These are phyloP conservation scores for Illadopsis cleaveri DNA, from an alignment of 2,113 vertebrate genomes.

Conservation along the genomic window DNA sequence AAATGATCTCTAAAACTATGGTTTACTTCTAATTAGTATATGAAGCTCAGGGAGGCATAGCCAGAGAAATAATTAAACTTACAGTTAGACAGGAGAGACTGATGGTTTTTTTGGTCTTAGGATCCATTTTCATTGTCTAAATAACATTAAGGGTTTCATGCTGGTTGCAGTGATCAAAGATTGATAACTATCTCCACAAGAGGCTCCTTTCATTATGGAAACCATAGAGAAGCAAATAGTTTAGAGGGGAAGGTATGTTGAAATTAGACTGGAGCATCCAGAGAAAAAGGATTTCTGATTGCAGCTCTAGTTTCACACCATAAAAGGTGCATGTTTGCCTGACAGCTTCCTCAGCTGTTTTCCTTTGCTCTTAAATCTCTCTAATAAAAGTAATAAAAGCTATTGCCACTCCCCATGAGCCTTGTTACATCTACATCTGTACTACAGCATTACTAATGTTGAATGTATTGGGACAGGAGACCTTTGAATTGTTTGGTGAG, in stretches of 20 bases:
- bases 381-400: neutral
- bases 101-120: neutral
- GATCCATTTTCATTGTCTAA: neutral
- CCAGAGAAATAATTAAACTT: neutral
- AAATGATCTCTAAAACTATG: neutral
- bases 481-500: neutral
- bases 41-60: neutral
- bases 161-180: neutral
- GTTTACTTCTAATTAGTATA: neutral
- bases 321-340: neutral
- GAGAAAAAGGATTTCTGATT: neutral
- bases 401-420: neutral
- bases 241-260: neutral
- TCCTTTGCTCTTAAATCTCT: neutral
- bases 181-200: neutral
- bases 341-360: neutral
- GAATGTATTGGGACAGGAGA: neutral
- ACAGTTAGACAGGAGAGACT: neutral
- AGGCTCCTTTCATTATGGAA: conserved; percentile 11
- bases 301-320: neutral
- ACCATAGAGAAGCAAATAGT: neutral
- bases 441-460: neutral
- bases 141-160: neutral
- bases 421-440: neutral
- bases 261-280: neutral